phyloP scores from a whole-genome alignment of 2,113 vertebrate species.

The Scomber scombrus region DNA sequence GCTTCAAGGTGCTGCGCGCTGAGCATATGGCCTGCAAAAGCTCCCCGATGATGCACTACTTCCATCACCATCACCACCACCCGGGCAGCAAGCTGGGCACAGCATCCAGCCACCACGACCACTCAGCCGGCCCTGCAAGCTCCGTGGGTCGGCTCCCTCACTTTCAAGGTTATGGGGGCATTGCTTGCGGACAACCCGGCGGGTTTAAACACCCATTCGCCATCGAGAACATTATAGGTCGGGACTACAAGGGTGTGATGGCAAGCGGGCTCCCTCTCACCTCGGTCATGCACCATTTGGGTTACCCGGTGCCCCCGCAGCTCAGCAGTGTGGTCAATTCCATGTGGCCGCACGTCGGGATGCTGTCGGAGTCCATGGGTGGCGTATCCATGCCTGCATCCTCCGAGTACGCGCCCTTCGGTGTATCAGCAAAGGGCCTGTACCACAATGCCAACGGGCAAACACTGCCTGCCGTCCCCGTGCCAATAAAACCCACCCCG shows the following conservation, averaged over 20 bases:
- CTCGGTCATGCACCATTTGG: constrained; percentile 96
- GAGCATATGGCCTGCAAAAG: constrained; percentile 88
- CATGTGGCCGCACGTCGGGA: constrained; percentile 95
- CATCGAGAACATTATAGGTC: constrained; percentile 94
- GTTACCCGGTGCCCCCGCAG: constrained; percentile 93
- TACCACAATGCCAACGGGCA: constrained; percentile 88
- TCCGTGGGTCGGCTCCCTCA: constrained; percentile 89
- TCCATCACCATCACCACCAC: constrained; percentile 89
- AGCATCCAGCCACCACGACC: constrained; percentile 78
- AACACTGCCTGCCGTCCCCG: constrained; percentile 92
- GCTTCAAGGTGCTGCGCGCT: constrained; percentile 92
- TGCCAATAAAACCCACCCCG: constrained; percentile 95
- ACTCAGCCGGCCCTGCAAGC: constrained; percentile 71
- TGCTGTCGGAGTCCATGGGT: constrained; percentile 91
- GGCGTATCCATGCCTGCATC: constrained; percentile 84
- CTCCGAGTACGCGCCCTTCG: constrained; percentile 92
- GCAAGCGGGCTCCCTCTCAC: constrained; percentile 92
- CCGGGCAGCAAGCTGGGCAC: constrained; percentile 79
- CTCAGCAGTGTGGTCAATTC: constrained; percentile 93
- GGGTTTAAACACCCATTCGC: constrained; percentile 97
- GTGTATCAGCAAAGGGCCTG: constrained; percentile 92
- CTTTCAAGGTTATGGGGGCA: constrained; percentile 87
- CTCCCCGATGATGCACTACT: constrained; percentile 90
- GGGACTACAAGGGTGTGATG: constrained; percentile 96
- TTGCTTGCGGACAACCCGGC: constrained; percentile 73